These are phyloP conservation scores for Phycodurus eques DNA, from an alignment of 2,113 vertebrate species.

Conservation along the genomic window DNA sequence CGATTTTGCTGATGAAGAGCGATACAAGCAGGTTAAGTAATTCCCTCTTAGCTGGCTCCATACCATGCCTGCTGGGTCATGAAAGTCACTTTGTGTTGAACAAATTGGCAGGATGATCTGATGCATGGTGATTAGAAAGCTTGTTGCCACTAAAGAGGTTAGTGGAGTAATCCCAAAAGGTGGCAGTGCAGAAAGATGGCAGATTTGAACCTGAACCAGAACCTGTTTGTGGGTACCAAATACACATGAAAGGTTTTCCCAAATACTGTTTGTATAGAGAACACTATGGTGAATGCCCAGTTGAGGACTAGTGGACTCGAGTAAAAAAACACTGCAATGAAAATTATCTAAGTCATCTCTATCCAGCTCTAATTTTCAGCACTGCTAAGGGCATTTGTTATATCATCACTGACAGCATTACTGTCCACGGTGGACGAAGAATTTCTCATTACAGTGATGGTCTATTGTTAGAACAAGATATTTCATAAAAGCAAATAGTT, in stretches of 20 bases:
- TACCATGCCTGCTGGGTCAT: conserved; percentile 1
- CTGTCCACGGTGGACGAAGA: too few relatives aligned
- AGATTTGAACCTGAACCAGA: too few relatives aligned
- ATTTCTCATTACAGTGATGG: too few relatives aligned
- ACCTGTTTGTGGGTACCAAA: background rate
- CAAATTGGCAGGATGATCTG: conserved; percentile 7
- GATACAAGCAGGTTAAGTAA: conserved; percentile 9
- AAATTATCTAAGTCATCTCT: too few relatives aligned
- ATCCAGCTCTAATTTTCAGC: too few relatives aligned
- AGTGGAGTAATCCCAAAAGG: background rate
- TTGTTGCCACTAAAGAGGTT: background rate
- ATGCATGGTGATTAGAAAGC: conserved; percentile 8
- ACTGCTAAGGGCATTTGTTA: too few relatives aligned
- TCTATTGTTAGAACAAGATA: too few relatives aligned
- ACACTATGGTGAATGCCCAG: background rate
- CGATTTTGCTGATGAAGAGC: conserved; percentile 2
- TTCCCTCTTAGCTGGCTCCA: conserved; percentile 2
- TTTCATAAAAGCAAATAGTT: too few relatives aligned
- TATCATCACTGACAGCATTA: too few relatives aligned
- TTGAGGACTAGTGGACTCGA: too few relatives aligned
- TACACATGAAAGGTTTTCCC: too few relatives aligned
- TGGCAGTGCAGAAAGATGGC: background rate
- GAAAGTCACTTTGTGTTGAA: conserved; percentile 18
- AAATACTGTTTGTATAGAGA: background rate
- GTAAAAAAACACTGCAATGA: too few relatives aligned